A percentile compares a stretch with the other conserved stretches of the same genome.
These are phyloP conservation scores for Lycophotia porphyrea DNA, from an alignment of 2,888 invertebrate genomes.

Conservation along the genomic window DNA sequence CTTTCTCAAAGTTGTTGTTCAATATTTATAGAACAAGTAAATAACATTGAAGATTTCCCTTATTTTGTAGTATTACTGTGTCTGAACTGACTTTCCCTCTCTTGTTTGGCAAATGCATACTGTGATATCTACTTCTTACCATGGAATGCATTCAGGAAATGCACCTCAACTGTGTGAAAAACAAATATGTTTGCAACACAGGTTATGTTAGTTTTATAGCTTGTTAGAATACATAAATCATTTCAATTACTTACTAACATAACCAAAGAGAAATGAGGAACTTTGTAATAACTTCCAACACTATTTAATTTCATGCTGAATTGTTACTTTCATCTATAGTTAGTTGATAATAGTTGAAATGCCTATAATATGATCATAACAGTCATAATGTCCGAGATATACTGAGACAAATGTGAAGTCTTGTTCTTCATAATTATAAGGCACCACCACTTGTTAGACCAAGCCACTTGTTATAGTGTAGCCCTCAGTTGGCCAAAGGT, in stretches of 20 bases:
- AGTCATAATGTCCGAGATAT: not conserved
- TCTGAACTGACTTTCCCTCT: not conserved
- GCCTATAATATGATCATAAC: not conserved
- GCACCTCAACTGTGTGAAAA: not conserved
- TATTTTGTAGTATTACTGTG: not conserved
- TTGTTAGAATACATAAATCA: constrained; percentile 10
- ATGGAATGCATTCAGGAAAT: constrained; percentile 14
- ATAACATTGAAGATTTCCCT: not conserved
- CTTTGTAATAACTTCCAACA: not conserved
- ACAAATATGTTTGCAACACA: not conserved
- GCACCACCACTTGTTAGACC: not conserved
- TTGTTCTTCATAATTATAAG: not conserved
- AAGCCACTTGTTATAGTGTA: not conserved
- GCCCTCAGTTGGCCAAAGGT: not conserved
- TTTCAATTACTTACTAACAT: constrained; percentile 3
- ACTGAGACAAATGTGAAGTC: not conserved
- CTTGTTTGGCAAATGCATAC: constrained; percentile 5
- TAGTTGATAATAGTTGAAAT: not conserved
- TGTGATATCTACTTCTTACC: not conserved
- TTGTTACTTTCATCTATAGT: not conserved
- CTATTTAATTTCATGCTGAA: not conserved
- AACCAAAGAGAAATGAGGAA: constrained; percentile 43
- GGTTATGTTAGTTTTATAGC: constrained; percentile 5
- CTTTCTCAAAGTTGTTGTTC: not conserved
- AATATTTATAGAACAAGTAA: not conserved